Percentiles rank a stretch among this genome's conserved stretches.
phyloP scores from a whole-genome alignment of 2,113 vertebrate species.

The Microcebus tavaratra region DNA sequence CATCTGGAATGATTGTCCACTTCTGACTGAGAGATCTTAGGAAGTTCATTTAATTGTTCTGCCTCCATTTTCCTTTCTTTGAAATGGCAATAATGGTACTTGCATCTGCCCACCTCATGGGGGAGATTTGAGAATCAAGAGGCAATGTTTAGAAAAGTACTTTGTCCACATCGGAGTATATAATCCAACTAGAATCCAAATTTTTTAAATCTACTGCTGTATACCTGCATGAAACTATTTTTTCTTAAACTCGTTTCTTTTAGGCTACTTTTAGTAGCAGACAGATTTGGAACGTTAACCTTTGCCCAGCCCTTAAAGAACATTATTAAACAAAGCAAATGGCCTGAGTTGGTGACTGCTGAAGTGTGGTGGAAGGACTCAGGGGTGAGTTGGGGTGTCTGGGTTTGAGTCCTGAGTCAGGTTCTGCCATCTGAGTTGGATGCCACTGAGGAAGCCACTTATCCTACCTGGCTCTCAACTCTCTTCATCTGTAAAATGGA shows the following conservation, averaged over 20 bases:
- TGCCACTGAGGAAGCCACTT: background rate
- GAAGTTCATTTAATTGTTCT: background rate
- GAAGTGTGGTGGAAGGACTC: background rate
- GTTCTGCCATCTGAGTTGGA: background rate
- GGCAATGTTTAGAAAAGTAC: background rate
- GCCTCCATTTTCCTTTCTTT: background rate
- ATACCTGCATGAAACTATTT: background rate
- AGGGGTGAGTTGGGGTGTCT: background rate
- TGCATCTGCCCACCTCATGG: background rate
- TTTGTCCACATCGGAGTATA: background rate
- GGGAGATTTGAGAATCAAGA: background rate
- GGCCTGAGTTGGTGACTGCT: background rate
- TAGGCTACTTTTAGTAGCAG: background rate
- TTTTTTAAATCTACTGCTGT: background rate
- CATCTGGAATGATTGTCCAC: background rate
- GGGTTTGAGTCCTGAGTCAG: background rate
- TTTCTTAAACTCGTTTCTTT: slow-evolving; percentile 24
- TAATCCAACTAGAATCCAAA: background rate
- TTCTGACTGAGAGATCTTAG: background rate
- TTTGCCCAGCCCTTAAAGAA: background rate
- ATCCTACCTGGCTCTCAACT: background rate
- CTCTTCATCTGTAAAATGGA: background rate
- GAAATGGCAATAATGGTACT: background rate
- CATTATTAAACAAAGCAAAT: background rate
- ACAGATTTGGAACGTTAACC: background rate